A percentile compares a stretch with the other conserved stretches of the same genome.
phyloP scores from a whole-genome alignment of 2,797 vertebrate species.

The Perodicticus potto region DNA sequence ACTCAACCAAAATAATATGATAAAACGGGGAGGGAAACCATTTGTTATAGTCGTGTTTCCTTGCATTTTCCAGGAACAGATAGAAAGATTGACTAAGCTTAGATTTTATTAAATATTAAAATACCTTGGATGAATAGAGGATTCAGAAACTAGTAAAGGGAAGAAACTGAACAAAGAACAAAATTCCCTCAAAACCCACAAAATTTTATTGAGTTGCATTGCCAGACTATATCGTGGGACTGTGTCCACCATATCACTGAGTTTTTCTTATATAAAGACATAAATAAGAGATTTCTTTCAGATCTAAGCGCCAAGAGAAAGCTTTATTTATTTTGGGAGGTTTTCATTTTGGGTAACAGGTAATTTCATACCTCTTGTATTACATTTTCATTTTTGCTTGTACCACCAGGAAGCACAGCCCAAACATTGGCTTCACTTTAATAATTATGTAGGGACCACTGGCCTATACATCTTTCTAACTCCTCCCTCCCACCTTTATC shows the following conservation, averaged over 20 bases:
- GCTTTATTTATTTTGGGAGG: background rate
- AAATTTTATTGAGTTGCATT: background rate
- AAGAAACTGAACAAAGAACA: slow-evolving; percentile 11
- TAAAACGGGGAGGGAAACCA: background rate
- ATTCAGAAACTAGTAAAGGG: background rate
- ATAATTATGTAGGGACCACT: background rate
- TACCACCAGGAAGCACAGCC: background rate
- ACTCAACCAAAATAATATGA: background rate
- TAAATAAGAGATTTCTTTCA: slow-evolving; percentile 12
- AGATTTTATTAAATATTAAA: slow-evolving; percentile 53
- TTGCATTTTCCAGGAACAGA: background rate
- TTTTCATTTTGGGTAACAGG: background rate
- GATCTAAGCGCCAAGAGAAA: background rate
- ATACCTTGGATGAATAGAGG: background rate
- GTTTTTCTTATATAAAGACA: background rate
- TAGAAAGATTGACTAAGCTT: background rate
- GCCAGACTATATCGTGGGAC: background rate
- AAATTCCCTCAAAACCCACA: background rate
- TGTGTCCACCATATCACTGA: background rate
- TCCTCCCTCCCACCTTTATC: background rate
- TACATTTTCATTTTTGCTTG: slow-evolving; percentile 30
- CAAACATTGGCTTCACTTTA: background rate
- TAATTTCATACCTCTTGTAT: slow-evolving; percentile 14
- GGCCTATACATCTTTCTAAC: background rate
- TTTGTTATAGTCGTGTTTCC: background rate